Evolutionary conservation across 2,888 invertebrate species (phyloP).

Genomic region (Xestobium rufovillosum): DNA sequence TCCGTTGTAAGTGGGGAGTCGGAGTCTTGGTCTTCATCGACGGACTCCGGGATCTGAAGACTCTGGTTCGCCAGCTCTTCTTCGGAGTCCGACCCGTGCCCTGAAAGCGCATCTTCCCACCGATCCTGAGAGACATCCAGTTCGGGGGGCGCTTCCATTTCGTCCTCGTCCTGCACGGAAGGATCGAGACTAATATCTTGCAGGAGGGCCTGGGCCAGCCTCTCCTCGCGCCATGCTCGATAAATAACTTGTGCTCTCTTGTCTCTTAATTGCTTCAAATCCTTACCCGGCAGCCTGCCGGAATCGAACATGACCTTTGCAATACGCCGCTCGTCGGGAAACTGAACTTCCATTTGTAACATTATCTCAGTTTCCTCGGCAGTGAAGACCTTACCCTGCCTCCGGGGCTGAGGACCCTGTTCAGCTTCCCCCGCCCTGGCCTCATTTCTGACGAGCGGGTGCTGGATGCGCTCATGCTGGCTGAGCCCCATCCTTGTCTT

Average conservation of each 20-base stretch:
- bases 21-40: not conserved
- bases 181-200: no score
- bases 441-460: slow-evolving; percentile 12
- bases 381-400: not conserved
- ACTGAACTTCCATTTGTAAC: slow-evolving; percentile 9
- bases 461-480: slow-evolving; percentile 6
- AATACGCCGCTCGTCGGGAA: slow-evolving; percentile 5
- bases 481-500: not conserved
- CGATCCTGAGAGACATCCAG: no score
- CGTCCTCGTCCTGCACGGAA: not conserved
- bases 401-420: slow-evolving; percentile 1
- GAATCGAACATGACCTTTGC: slow-evolving; percentile 8
- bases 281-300: slow-evolving; percentile 4
- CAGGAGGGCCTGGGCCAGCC: slow-evolving; percentile 1
- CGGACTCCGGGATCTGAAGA: not conserved
- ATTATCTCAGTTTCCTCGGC: slow-evolving; percentile 5
- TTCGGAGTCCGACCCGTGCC: not conserved
- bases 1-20: slow-evolving; percentile 6
- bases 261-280: slow-evolving; percentile 18
- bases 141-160: not conserved
- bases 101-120: not conserved
- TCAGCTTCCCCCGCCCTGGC: slow-evolving; percentile 7
- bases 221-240: slow-evolving; percentile 8
- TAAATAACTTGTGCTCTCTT: slow-evolving; percentile 11
- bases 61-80: not conserved